Conservation (phyloP, 2,888 invertebrate genomes). For the Diadegma fenestrale region DNA sequence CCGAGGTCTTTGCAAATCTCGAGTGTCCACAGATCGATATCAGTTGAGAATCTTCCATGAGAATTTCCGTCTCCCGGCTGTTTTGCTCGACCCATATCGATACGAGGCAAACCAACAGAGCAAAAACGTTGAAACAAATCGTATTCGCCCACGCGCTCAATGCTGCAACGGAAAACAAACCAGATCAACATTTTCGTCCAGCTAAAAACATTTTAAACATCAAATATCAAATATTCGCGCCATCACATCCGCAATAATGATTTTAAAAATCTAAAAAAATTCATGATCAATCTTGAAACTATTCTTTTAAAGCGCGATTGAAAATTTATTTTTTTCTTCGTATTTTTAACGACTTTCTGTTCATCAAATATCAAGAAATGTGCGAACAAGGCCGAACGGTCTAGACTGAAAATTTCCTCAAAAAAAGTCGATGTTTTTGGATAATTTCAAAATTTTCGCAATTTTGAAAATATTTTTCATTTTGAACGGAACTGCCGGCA, state of each 20-base stretch:
- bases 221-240: not conserved
- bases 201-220: not conserved
- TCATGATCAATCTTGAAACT: no score
- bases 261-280: no score
- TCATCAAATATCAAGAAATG: no score
- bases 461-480: no score
- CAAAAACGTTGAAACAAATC: constrained; percentile 74
- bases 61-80: constrained; percentile 47
- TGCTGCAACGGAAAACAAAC: constrained; percentile 66
- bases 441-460: no score
- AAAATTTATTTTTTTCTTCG: not conserved
- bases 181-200: not conserved
- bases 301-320: not conserved
- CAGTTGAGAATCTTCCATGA: constrained; percentile 8
- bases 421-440: no score
- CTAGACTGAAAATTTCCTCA: no score
- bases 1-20: constrained; percentile 39
- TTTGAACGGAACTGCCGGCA: no score
- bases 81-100: constrained; percentile 76
- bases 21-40: constrained; percentile 48
- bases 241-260: no score
- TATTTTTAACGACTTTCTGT: no score
- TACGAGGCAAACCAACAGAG: constrained; percentile 75
- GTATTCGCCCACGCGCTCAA: constrained; percentile 74
- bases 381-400: no score